A percentile compares a stretch with the other conserved stretches of the same genome.
phyloP scores from a whole-genome alignment of 2,888 invertebrate species.

The Ennomos erosarius region DNA sequence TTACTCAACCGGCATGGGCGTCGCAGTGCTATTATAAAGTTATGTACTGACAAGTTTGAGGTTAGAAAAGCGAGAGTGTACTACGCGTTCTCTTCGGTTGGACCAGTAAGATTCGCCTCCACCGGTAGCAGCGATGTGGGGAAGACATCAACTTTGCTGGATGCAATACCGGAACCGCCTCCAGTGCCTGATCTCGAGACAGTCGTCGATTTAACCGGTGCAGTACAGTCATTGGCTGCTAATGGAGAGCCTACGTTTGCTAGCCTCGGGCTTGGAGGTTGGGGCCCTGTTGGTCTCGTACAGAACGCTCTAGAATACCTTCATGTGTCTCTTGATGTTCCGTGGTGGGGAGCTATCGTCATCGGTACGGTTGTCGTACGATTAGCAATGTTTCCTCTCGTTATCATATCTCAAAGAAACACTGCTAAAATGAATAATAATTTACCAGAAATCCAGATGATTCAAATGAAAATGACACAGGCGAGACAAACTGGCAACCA shows the following conservation, averaged over 20 bases:
- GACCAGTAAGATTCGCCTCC: slow-evolving; percentile 70
- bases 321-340: slow-evolving; percentile 92
- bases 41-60: slow-evolving; percentile 73
- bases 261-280: slow-evolving; percentile 93
- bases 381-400: slow-evolving; percentile 92
- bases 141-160: slow-evolving; percentile 58
- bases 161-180: slow-evolving; percentile 78
- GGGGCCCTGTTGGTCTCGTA: slow-evolving; percentile 92
- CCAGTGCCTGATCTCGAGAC: slow-evolving; percentile 71
- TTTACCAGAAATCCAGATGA: slow-evolving; percentile 92
- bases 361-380: slow-evolving; percentile 92
- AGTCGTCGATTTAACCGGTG: slow-evolving; percentile 61
- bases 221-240: slow-evolving; percentile 71
- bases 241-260: slow-evolving; percentile 92
- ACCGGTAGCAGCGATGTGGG: slow-evolving; percentile 57
- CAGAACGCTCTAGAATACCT: slow-evolving; percentile 93
- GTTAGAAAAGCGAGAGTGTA: slow-evolving; percentile 77
- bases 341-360: slow-evolving; percentile 97
- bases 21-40: slow-evolving; percentile 68
- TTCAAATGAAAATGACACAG: slow-evolving; percentile 94
- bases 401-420: slow-evolving; percentile 92
- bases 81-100: slow-evolving; percentile 73
- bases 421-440: slow-evolving; percentile 92
- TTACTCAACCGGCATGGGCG: slow-evolving; percentile 72
- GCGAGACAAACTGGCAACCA: slow-evolving; percentile 94